phyloP scores from a whole-genome alignment of 2,888 invertebrate genomes.

The Thelaira solivaga region DNA sequence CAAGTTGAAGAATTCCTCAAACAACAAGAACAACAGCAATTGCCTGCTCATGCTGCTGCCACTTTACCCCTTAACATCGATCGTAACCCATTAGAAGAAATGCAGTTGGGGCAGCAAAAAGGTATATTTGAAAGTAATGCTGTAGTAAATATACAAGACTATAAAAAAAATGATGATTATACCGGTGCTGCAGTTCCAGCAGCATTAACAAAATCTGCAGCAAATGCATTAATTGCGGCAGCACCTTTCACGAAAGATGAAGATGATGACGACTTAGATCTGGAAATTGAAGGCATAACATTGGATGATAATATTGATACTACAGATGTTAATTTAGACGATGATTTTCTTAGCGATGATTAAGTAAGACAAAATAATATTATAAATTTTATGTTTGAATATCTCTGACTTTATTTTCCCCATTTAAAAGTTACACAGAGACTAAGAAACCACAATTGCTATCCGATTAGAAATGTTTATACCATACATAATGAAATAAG shows the following conservation, averaged over 20 bases:
- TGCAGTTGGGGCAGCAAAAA: slow-evolving; percentile 80
- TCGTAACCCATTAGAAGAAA: slow-evolving; percentile 84
- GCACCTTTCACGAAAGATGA: slow-evolving; percentile 66
- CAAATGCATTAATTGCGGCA: slow-evolving; percentile 3
- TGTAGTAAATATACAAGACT: slow-evolving; percentile 64
- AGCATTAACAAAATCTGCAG: neutral
- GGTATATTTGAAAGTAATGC: slow-evolving; percentile 76
- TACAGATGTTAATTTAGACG: slow-evolving; percentile 85
- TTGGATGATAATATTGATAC: slow-evolving; percentile 89
- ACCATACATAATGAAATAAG: slow-evolving; percentile 22
- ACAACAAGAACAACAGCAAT: slow-evolving; percentile 68
- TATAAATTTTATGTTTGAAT: slow-evolving; percentile 17
- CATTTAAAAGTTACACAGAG: slow-evolving; percentile 2
- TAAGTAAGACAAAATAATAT: too few relatives aligned
- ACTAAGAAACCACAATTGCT: slow-evolving; percentile 29
- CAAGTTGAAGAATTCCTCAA: slow-evolving; percentile 84
- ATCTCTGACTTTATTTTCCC: neutral
- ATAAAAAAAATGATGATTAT: slow-evolving; percentile 72
- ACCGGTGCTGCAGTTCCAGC: slow-evolving; percentile 8
- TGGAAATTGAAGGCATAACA: slow-evolving; percentile 89
- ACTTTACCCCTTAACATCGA: slow-evolving; percentile 81
- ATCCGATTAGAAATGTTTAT: slow-evolving; percentile 35
- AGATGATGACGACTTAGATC: slow-evolving; percentile 90
- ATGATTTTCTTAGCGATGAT: slow-evolving; percentile 81
- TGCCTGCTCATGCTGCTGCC: slow-evolving; percentile 81